A percentile compares a stretch with the other conserved stretches of the same genome.
Conservation (phyloP, 2,113 vertebrate genomes). For the Hippolais icterina region DNA sequence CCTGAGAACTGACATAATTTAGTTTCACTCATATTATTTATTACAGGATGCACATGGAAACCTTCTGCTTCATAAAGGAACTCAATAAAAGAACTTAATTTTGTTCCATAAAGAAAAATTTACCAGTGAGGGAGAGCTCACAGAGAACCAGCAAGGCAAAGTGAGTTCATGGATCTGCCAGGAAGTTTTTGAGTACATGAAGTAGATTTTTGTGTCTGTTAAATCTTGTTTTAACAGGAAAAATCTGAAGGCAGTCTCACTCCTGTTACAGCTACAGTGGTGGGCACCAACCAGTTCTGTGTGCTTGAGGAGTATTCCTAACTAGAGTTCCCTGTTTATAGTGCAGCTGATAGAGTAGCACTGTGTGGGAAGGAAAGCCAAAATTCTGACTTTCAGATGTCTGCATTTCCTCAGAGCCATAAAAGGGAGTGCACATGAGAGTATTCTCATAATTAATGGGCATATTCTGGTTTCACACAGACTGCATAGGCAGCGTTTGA, state of each 20-base stretch:
- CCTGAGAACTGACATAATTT: neutral
- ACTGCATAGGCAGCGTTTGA: neutral
- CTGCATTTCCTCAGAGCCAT: neutral
- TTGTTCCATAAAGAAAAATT: neutral
- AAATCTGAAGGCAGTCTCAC: neutral
- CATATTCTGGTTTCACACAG: neutral
- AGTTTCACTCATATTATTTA: neutral
- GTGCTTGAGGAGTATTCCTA: neutral
- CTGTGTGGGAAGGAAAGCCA: neutral
- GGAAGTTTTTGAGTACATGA: neutral
- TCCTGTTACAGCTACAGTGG: rapidly evolving
- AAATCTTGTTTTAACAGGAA: neutral
- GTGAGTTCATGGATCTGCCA: neutral
- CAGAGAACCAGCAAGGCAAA: neutral
- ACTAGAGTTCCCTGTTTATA: neutral
- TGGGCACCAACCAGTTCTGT: neutral
- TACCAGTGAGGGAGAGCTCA: neutral
- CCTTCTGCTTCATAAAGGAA: neutral
- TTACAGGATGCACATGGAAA: rapidly evolving
- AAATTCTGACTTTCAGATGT: neutral
- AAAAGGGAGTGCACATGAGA: neutral
- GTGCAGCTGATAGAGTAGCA: rapidly evolving
- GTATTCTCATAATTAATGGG: too few relatives aligned
- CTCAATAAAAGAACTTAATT: neutral
- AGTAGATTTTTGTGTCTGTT: neutral